Conservation (phyloP, 2,888 invertebrate species). For the Tenthredo amoena region DNA sequence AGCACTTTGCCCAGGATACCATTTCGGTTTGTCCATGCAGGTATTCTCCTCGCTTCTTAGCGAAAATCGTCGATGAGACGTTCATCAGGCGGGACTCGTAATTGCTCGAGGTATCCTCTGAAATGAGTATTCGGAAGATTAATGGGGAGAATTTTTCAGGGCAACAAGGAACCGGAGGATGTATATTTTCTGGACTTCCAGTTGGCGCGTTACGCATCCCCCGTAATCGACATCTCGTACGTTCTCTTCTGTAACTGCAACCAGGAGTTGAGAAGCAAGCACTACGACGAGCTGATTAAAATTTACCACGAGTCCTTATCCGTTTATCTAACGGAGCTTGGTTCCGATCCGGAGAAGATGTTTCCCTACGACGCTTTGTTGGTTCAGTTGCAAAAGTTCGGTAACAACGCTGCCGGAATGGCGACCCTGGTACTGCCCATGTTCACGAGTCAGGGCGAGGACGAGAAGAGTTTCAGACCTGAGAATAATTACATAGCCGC, state of each 20-base stretch:
- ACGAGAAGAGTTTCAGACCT: slow-evolving; percentile 60
- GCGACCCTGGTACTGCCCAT: slow-evolving; percentile 64
- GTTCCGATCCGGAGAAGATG: slow-evolving; percentile 64
- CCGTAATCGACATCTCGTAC: slow-evolving; percentile 71
- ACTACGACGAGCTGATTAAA: slow-evolving; percentile 67
- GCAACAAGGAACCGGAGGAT: slow-evolving; percentile 56
- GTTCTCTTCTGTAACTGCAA: slow-evolving; percentile 70
- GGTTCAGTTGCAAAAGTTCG: slow-evolving; percentile 67
- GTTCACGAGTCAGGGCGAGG: slow-evolving; percentile 63
- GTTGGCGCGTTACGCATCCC: slow-evolving; percentile 62
- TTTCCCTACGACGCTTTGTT: slow-evolving; percentile 68
- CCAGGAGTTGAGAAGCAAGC: slow-evolving; percentile 64
- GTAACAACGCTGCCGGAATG: slow-evolving; percentile 65
- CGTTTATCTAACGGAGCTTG: slow-evolving; percentile 61
- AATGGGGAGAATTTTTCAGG: slow-evolving; percentile 50
- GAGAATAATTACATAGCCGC: slow-evolving; percentile 43
- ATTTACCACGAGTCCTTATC: slow-evolving; percentile 70
- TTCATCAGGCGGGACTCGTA: neutral
- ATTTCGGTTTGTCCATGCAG: neutral
- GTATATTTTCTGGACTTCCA: slow-evolving; percentile 63
- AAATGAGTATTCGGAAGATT: neutral
- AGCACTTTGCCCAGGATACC: neutral
- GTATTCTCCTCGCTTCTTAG: too few relatives aligned
- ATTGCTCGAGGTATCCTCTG: neutral
- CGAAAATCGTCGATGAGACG: neutral